Base-by-base conservation (phyloP, 2,888 invertebrate species). In the Teleogryllus oceanicus region DNA sequence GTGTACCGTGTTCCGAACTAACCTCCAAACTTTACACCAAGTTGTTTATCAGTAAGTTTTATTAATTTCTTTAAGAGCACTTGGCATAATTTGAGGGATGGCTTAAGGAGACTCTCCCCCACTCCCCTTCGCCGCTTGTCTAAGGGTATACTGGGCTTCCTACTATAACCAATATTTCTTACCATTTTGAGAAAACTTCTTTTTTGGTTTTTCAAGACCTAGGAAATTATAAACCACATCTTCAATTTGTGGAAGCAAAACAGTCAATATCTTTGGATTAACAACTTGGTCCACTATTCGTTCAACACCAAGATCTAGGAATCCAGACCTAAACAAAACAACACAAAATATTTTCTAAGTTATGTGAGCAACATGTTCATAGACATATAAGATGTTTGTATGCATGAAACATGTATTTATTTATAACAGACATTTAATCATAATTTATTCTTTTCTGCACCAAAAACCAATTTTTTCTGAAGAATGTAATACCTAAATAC, bases 251-350 rank as follows among this genome's bases (percentile, higher is more conserved):
- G 97, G 95, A 85, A 95, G 93, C 86, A 97, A 96, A 16, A 95
- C 92, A 3, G 94, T 92, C 82, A 93, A 92, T 11, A 97, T 94
- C 89, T 97, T 97, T 11, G 88, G 88, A 87, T 96, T 96, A 0
- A 98, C 96, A 0, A 97, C 96, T 89, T 98, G 98, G 86, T 97
- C 97, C 0, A 98, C 96, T 82, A 98, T 96, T 83, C 97, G 91
- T 86, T 97, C 96, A 3, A 98, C 95, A 12, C 98, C 98, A 83
- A 93, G 93, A 85, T 96, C 95, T 83, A 98, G 88, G 87, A 94
- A 96, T 76, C 95, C 95, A 80, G 95, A 94, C 85, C 96, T 96
- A 78, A 87, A 88, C 8, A 13, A 62, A 62, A 62, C n/a, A 13
- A 62, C 62, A 62, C 16, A 62, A n/a, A 5, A 37, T 37, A 1